Base-by-base conservation (phyloP, 35 echinoderm and acorn worm genomes). In the Eucidaris tribuloides region DNA sequence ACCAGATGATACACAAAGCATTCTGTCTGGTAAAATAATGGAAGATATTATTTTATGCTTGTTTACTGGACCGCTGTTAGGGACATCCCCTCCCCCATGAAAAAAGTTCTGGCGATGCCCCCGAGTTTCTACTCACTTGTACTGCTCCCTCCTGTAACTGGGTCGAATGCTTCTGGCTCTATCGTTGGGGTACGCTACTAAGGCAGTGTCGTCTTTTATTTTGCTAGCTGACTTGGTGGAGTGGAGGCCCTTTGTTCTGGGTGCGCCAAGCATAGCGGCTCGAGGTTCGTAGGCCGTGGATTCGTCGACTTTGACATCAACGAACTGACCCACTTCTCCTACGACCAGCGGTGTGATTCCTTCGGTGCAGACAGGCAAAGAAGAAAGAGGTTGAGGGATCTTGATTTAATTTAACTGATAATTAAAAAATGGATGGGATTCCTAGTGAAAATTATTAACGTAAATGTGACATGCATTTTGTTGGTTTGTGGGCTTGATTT, bases 261-360 rank as follows among this genome's bases (percentile, higher is more conserved):
- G 80, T 33, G 96, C 85, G 32, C 91, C 91, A 20, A 99, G 45
- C 58, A 92, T 92, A 34, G 96, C 96, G 40, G 88, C 96, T 59
- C 96, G 79, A 38, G 96, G 96, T 27, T 99, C 79, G 71, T 87
- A 99, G 5, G 91, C 42, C 59, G 86, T 83, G 27, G 87, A 58
- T 28, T 93, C 77, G 35, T 90, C 82, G 19, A 88, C 50, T 45
- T 82, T 99, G 18, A 99, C 96, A 71, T 93, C 87, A 13, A 99
- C 59, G 61, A 90, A 93, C 59, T 99, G 96, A 61, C 96, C 96
- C 31, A 99, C 96, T 80, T 99, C 96, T 79, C 96, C 96, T 0
- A 99, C 96, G 24, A 99, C 96, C 5, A 89, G 82, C 36, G 96
- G 90, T 31, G 96, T 99, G 57, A 99, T 99, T 70, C 96, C 96